A percentile compares a stretch with the other conserved stretches of the same genome.
These are phyloP conservation scores for Drosophila melanosoma DNA, from an alignment of 2,888 invertebrate species.

Conservation along the genomic window DNA sequence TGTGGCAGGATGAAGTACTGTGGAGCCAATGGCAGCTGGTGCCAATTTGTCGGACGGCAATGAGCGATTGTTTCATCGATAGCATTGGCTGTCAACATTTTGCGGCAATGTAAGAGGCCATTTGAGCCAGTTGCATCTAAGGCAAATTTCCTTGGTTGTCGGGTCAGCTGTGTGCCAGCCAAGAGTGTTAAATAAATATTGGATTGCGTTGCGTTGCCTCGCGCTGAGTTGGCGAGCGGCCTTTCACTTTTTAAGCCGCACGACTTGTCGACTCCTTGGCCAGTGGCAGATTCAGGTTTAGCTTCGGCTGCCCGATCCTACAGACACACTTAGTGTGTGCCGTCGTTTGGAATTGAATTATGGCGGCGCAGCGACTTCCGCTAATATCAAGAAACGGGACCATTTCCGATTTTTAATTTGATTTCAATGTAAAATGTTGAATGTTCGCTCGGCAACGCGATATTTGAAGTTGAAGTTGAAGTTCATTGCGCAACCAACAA, in stretches of 20 bases:
- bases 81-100: slow-evolving; percentile 28
- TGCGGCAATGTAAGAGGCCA: slow-evolving; percentile 7
- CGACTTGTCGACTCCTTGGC: slow-evolving; percentile 41
- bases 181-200: slow-evolving; percentile 36
- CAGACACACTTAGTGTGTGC: slow-evolving; percentile 42
- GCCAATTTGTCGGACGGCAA: slow-evolving; percentile 63
- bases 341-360: slow-evolving; percentile 43
- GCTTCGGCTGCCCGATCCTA: slow-evolving; percentile 45
- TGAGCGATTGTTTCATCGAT: slow-evolving; percentile 52
- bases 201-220: background rate
- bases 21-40: slow-evolving; percentile 24
- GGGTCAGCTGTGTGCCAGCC: slow-evolving; percentile 25
- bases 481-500: slow-evolving; percentile 73
- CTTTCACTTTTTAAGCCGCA: slow-evolving; percentile 65
- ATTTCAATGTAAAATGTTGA: slow-evolving; percentile 27
- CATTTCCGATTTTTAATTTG: slow-evolving; percentile 61
- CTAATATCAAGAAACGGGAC: slow-evolving; percentile 61
- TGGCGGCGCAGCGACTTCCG: slow-evolving; percentile 55
- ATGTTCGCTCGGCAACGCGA: slow-evolving; percentile 28
- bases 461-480: slow-evolving; percentile 60
- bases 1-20: slow-evolving; percentile 46
- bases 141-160: slow-evolving; percentile 22
- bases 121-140: slow-evolving; percentile 23
- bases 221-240: slow-evolving; percentile 7
- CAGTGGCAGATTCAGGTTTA: slow-evolving; percentile 2